These are phyloP conservation scores for Sander lucioperca DNA, from an alignment of 2,113 vertebrate species.

Conservation along the genomic window DNA sequence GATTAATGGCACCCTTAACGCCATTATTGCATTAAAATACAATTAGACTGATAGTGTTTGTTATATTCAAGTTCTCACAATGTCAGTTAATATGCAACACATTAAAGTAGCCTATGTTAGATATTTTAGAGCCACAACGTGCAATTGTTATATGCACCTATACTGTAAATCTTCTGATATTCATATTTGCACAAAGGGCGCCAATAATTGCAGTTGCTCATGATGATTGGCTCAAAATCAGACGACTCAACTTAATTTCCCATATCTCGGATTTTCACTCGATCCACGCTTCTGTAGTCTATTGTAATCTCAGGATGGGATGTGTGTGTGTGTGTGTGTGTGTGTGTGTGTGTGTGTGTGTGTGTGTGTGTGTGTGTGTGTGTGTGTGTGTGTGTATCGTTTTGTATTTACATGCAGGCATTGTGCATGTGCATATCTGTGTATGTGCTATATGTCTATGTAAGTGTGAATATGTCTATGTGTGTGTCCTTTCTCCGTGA, in stretches of 20 bases:
- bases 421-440: conserved; percentile 30
- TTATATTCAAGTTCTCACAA: conserved; percentile 58
- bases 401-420: conserved; percentile 16
- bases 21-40: conserved; percentile 62
- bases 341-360: conserved; percentile 28
- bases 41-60: conserved; percentile 54
- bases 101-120: conserved; percentile 49
- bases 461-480: conserved; percentile 25
- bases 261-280: conserved; percentile 32
- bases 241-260: conserved; percentile 39
- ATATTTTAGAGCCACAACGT: conserved; percentile 62
- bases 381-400: conserved; percentile 25
- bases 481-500: conserved; percentile 6
- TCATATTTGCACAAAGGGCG: conserved; percentile 64
- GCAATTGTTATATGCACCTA: conserved; percentile 59
- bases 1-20: conserved; percentile 39
- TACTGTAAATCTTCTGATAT: conserved; percentile 63
- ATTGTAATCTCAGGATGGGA: conserved; percentile 41
- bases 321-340: conserved; percentile 6
- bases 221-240: conserved; percentile 63
- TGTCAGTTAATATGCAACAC: conserved; percentile 57
- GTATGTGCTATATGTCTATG: conserved; percentile 42
- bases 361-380: conserved; percentile 28
- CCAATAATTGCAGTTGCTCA: conserved; percentile 59
- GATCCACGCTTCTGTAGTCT: conserved; percentile 24